These are phyloP conservation scores for Rana temporaria DNA, from an alignment of 2,113 vertebrate genomes.

Conservation along the genomic window DNA sequence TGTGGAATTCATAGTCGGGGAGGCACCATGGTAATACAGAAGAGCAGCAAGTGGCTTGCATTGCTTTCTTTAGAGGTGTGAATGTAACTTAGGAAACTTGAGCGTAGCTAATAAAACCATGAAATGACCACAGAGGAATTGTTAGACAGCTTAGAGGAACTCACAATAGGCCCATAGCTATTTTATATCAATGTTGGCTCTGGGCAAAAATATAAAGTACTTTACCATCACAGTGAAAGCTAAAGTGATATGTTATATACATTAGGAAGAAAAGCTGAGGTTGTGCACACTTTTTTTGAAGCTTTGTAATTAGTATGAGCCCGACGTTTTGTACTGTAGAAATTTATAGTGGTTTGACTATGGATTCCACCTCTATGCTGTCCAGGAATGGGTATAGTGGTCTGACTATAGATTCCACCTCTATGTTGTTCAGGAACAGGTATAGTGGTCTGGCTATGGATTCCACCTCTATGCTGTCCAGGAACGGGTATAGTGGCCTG, in stretches of 20 bases:
- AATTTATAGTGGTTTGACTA: too few species aligned
- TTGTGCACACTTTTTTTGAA: too few species aligned
- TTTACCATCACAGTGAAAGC: not conserved
- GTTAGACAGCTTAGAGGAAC: conserved; percentile 19
- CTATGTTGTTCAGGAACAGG: too few species aligned
- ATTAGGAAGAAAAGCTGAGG: too few species aligned
- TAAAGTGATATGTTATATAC: not conserved
- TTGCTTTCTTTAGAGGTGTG: conserved; percentile 54
- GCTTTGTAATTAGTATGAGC: too few species aligned
- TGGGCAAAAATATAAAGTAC: not conserved
- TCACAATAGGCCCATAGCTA: conserved; percentile 12
- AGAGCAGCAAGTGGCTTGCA: conserved; percentile 33
- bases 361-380: too few species aligned
- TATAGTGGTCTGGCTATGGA: too few species aligned
- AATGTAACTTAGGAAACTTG: conserved; percentile 45
- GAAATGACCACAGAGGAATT: conserved; percentile 30
- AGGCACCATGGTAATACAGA: conserved; percentile 37
- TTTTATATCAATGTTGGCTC: conserved; percentile 26
- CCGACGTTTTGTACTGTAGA: too few species aligned
- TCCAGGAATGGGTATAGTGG: too few species aligned
- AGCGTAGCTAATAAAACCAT: conserved; percentile 29
- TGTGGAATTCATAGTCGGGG: conserved; percentile 30
- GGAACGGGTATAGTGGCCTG: too few species aligned
- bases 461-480: too few species aligned
- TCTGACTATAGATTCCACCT: too few species aligned